Base-by-base conservation (phyloP, 2,113 vertebrate genomes). In the Dasyornis broadbenti region DNA sequence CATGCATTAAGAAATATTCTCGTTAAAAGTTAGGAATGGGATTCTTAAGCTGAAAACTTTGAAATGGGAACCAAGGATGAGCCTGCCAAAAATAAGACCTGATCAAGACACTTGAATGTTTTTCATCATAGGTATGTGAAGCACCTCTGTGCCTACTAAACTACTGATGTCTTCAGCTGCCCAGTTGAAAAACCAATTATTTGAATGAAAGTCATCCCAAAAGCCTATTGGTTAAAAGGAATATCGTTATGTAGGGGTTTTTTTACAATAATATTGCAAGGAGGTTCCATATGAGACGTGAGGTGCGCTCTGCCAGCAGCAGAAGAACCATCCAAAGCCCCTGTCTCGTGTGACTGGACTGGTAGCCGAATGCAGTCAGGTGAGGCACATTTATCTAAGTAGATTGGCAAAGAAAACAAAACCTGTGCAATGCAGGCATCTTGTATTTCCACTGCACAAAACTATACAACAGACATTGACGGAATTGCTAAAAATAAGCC, bases 271-370 rank as follows among this genome's bases (percentile, higher is more conserved):
- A 21, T 10, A 49, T 49, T 49, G 18, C 31, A 87, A 28, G 49
- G 47, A 66, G 21, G 56, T 33, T 75, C 24, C 0, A 3, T 6
- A 11, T 70, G 45, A 22, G 63, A 37, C 27, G 28, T 20, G 31
- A 70, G 50, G 37, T 2, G n/a, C 69, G 49, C 53, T 57, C 54
- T 59, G n/a, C 28, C 23, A 6, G 70, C 45, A 76, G 59, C 63
- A 83, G 72, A 60, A 59, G 22, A 28, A 40, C 23, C 10, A 6
- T 10, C 31, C 60, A 73, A 77, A 86, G 61, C 76, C 66, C 13
- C 22, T 4, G 3, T 12, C 77, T 42, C 0, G 0, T 9, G 33
- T 39, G 31, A 30, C 37, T 3, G 26, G 57, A 28, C 19, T 6
- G 23, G 42, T 0, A 47, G 27, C 75, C 37, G 61, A 70, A 66